These are phyloP conservation scores for Spodoptera picta DNA, from an alignment of 2,888 invertebrate genomes.

Conservation along the genomic window DNA sequence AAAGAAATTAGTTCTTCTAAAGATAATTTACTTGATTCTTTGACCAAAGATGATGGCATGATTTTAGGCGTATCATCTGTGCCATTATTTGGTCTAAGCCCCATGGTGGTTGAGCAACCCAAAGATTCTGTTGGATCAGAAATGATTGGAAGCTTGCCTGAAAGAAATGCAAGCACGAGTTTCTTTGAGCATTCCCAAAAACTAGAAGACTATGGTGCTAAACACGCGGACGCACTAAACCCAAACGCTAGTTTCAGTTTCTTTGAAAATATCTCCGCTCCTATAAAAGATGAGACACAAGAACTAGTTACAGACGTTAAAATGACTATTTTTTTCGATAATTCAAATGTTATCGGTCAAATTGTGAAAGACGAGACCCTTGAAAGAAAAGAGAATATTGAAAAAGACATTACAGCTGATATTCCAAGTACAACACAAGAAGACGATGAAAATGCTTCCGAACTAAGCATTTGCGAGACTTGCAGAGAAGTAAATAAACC, in stretches of 20 bases:
- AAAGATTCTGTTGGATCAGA: conserved; percentile 52
- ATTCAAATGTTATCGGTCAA: conserved; percentile 7
- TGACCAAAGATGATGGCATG: conserved; percentile 56
- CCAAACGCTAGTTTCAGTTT: conserved; percentile 55
- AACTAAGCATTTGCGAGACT: conserved; percentile 79
- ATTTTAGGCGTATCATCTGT: conserved; percentile 62
- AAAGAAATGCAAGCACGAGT: conserved; percentile 52
- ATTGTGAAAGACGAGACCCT: conserved; percentile 9
- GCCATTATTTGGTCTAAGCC: conserved; percentile 67
- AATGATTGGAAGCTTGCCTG: conserved; percentile 42
- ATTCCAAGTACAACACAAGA: conserved; percentile 13
- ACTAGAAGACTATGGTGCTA: conserved; percentile 23
- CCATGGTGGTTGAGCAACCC: conserved; percentile 62
- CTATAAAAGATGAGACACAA: conserved; percentile 27
- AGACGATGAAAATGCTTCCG: conserved; percentile 54
- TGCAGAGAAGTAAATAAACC: conserved; percentile 76
- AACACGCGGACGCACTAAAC: conserved; percentile 39
- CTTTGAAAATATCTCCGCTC: conserved; percentile 57
- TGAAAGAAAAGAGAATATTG: conserved; percentile 12
- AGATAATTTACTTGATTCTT: conserved; percentile 54
- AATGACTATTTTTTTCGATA: conserved; percentile 18
- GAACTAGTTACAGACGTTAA: background rate
- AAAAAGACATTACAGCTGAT: conserved; percentile 9
- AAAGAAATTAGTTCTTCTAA: conserved; percentile 8
- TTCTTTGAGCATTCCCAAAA: conserved; percentile 55